Evolutionary conservation across 1,140 invertebrate genomes (phyloP).

Genomic region (Zaprionus kolodkinae): DNA sequence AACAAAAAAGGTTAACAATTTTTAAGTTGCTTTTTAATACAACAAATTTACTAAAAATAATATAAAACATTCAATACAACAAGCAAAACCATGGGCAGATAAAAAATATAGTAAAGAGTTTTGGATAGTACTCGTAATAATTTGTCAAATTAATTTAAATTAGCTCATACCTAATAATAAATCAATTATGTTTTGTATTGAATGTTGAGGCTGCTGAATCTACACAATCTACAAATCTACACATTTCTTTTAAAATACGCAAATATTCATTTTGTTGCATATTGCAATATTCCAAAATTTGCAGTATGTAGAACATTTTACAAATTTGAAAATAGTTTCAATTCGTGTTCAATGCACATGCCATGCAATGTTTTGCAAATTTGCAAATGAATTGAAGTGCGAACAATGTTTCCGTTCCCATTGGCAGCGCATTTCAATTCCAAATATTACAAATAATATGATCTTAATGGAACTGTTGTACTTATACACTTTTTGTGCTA

Average conservation of each 20-base stretch:
- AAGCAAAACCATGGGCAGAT: too few relatives aligned
- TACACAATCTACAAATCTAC: too few relatives aligned
- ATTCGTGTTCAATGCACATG: not conserved
- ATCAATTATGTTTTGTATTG: too few relatives aligned
- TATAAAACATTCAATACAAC: too few relatives aligned
- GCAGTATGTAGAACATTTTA: not conserved
- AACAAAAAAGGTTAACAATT: too few relatives aligned
- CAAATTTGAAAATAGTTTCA: not conserved
- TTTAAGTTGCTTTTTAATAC: too few relatives aligned
- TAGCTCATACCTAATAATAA: too few relatives aligned
- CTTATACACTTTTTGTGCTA: not conserved
- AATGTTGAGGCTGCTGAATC: too few relatives aligned
- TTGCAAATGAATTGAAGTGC: not conserved
- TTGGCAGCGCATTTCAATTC: not conserved
- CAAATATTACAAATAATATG: not conserved
- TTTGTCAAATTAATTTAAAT: not conserved
- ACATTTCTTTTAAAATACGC: too few relatives aligned
- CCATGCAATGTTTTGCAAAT: not conserved
- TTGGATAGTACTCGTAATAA: too few relatives aligned
- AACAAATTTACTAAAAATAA: too few relatives aligned
- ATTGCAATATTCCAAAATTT: not conserved
- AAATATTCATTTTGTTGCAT: not conserved
- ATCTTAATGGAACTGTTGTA: conserved; percentile 10
- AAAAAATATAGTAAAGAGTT: too few relatives aligned
- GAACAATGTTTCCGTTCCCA: not conserved